Conservation (phyloP, 1,140 invertebrate genomes). For the Metaphire vulgaris region DNA sequence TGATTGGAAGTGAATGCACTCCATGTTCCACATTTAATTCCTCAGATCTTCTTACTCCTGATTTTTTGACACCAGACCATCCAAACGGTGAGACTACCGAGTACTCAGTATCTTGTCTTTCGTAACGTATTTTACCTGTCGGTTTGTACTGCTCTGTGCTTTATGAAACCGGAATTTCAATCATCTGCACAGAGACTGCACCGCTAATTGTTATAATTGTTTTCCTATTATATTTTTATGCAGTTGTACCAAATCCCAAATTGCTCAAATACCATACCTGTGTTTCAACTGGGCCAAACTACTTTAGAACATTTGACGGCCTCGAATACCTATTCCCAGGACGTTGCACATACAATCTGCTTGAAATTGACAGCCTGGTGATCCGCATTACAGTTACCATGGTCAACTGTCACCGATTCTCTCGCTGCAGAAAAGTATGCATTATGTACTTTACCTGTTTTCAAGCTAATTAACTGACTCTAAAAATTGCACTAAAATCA, state of each 20-base stretch:
- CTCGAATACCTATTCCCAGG: constrained; percentile 17
- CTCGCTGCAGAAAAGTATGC: constrained; percentile 6
- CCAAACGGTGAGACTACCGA: not conserved
- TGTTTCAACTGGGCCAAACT: not conserved
- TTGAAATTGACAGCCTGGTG: not conserved
- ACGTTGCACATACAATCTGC: constrained; percentile 13
- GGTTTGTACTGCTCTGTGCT: not conserved
- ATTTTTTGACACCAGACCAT: not conserved
- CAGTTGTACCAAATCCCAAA: not conserved
- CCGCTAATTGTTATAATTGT: not conserved
- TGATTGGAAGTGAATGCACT: constrained; percentile 7
- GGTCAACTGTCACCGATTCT: constrained; percentile 6
- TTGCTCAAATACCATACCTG: constrained; percentile 8
- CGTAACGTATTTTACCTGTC: not conserved
- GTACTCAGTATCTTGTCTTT: not conserved
- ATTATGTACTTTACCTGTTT: too few relatives aligned
- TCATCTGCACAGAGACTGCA: too few relatives aligned
- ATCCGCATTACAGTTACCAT: not conserved
- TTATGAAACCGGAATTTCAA: not conserved
- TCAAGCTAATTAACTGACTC: not conserved
- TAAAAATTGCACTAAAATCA: not conserved
- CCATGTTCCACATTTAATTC: not conserved
- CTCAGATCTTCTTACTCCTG: not conserved
- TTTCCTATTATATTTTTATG: not conserved
- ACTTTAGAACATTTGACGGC: constrained; percentile 19